Percentiles rank a stretch among this genome's conserved stretches.
Evolutionary conservation across 2,797 vertebrate species (phyloP).

Genomic region (Propithecus deckenii): DNA sequence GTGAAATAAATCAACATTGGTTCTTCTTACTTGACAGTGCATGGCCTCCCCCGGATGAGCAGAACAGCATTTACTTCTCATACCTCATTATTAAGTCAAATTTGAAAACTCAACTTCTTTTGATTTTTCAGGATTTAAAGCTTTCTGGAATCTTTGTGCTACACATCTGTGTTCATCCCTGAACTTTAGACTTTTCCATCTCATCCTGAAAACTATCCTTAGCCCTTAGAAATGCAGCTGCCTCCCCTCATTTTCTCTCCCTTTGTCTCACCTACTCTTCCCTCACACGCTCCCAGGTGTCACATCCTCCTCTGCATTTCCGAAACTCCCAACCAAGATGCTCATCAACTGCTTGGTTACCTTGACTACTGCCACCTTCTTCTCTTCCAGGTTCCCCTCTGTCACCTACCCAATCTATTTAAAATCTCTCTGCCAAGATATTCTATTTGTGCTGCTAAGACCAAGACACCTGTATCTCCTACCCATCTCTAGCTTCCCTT

Average conservation of each 20-base stretch:
- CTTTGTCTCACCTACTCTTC: neutral
- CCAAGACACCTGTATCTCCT: neutral
- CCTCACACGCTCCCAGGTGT: neutral
- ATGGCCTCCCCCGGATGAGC: neutral
- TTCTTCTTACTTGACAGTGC: neutral
- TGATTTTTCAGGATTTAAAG: slow-evolving; percentile 1
- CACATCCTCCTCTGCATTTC: slow-evolving; percentile 41
- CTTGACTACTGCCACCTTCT: slow-evolving; percentile 37
- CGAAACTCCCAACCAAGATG: slow-evolving; percentile 1
- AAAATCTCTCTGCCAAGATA: slow-evolving; percentile 35
- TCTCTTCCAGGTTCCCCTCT: slow-evolving; percentile 2
- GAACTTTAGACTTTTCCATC: neutral
- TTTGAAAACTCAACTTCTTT: neutral
- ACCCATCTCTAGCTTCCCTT: neutral
- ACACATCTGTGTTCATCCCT: neutral
- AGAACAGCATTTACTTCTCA: neutral
- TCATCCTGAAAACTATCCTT: neutral
- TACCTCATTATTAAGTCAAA: neutral
- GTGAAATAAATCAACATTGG: neutral
- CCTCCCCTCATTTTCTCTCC: neutral
- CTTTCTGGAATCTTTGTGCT: neutral
- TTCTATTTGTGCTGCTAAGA: neutral
- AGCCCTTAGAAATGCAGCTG: neutral
- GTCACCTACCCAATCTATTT: slow-evolving; percentile 50
- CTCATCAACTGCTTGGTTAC: slow-evolving; percentile 20